Evolutionary conservation across 2,888 invertebrate species (phyloP).

Genomic region (Chymomyza caudatula): DNA sequence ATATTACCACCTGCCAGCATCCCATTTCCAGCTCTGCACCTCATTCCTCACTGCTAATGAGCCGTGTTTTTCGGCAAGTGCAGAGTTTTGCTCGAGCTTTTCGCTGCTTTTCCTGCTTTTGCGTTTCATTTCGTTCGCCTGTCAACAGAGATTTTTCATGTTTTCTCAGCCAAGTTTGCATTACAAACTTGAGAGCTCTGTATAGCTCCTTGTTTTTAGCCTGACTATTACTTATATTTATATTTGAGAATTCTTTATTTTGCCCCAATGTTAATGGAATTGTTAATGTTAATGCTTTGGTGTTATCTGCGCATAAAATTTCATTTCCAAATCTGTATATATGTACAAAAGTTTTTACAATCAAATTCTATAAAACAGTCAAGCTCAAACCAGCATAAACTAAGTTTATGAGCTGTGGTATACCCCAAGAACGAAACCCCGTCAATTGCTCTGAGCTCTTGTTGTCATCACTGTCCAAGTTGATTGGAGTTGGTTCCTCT

Average conservation of each 20-base stretch:
- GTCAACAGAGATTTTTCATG: slow-evolving; percentile 55
- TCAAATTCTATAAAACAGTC: not conserved
- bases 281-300: slow-evolving; percentile 49
- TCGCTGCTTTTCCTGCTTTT: not conserved
- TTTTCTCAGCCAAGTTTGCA: not conserved
- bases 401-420: not conserved
- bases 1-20: not conserved
- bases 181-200: not conserved
- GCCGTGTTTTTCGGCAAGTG: slow-evolving; percentile 3
- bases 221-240: not conserved
- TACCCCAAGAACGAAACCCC: not conserved
- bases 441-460: not conserved
- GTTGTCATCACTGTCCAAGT: not conserved
- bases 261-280: slow-evolving; percentile 57
- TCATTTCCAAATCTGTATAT: not conserved
- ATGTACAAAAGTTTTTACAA: not conserved
- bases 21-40: not conserved
- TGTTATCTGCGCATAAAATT: not conserved
- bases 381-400: not conserved
- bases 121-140: slow-evolving; percentile 24
- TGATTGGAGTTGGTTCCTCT: not conserved
- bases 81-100: slow-evolving; percentile 33
- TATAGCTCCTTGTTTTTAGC: not conserved
- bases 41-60: slow-evolving; percentile 6
- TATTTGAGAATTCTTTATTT: slow-evolving; percentile 11